Percentiles rank a stretch among this genome's conserved stretches.
These are phyloP conservation scores for Astyanax mexicanus DNA, from an alignment of 2,797 vertebrate genomes.

Conservation along the genomic window DNA sequence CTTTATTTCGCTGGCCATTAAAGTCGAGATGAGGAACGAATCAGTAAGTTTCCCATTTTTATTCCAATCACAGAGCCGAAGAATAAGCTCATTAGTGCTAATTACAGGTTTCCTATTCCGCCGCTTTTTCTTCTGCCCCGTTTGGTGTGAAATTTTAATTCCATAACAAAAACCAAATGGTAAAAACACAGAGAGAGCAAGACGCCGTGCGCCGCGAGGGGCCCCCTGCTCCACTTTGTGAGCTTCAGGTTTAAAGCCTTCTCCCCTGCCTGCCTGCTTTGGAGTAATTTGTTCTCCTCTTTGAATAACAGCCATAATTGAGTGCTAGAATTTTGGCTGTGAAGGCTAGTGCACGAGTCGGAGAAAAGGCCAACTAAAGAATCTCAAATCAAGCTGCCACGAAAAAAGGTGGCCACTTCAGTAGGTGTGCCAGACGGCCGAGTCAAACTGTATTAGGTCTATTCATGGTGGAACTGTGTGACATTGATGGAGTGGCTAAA, in stretches of 20 bases:
- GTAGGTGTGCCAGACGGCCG: neutral
- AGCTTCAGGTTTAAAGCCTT: slow-evolving; percentile 50
- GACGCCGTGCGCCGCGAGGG: slow-evolving; percentile 37
- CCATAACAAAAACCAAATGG: slow-evolving; percentile 62
- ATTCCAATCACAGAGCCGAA: slow-evolving; percentile 67
- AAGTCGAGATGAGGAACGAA: slow-evolving; percentile 63
- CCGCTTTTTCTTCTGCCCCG: slow-evolving; percentile 61
- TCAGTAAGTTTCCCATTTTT: slow-evolving; percentile 72
- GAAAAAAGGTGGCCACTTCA: neutral
- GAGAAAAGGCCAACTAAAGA: slow-evolving; percentile 32
- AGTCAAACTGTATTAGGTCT: slow-evolving; percentile 7
- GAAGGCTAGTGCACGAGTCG: slow-evolving; percentile 31
- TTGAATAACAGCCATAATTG: slow-evolving; percentile 56
- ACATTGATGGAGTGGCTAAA: neutral
- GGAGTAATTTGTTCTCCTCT: slow-evolving; percentile 53
- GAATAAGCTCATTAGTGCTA: slow-evolving; percentile 77
- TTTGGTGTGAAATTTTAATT: slow-evolving; percentile 67
- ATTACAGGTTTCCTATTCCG: slow-evolving; percentile 73
- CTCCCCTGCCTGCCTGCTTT: slow-evolving; percentile 42
- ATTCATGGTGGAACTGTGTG: slow-evolving; percentile 7
- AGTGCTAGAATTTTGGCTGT: slow-evolving; percentile 46
- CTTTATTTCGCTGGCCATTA: slow-evolving; percentile 73
- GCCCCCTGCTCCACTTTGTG: slow-evolving; percentile 48
- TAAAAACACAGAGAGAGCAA: slow-evolving; percentile 44
- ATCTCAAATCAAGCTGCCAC: slow-evolving; percentile 32